Conservation (phyloP, 2,888 invertebrate species). For the Mycogona germanica region DNA sequence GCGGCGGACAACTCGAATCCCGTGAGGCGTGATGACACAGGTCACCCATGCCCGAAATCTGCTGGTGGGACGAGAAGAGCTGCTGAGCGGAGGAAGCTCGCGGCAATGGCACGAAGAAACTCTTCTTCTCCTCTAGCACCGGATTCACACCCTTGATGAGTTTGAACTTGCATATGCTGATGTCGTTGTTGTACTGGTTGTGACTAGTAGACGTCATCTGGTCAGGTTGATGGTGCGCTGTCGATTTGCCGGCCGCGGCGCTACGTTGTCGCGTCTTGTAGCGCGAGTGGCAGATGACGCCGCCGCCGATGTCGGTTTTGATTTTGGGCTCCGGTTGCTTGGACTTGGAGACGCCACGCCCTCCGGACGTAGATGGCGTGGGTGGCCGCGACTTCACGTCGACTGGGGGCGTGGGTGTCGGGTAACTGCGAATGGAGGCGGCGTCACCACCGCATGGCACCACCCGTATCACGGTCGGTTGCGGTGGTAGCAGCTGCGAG, state of each 20-base stretch:
- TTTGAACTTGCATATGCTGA: conserved; percentile 85
- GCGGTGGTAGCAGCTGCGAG: no score
- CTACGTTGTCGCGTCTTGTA: background rate
- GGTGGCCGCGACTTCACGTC: no score
- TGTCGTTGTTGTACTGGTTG: conserved; percentile 51
- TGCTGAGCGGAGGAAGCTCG: background rate
- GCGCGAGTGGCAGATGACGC: background rate
- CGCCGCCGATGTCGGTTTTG: background rate
- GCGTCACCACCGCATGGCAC: no score
- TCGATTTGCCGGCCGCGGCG: background rate
- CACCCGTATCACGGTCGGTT: no score
- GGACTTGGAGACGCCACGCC: background rate
- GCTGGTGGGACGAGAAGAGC: no score
- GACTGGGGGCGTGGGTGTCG: no score
- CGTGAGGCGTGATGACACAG: background rate
- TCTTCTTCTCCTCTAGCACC: conserved; percentile 78
- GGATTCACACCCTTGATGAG: conserved; percentile 86
- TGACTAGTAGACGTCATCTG: conserved; percentile 59
- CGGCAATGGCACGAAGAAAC: conserved; percentile 53
- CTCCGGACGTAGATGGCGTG: no score
- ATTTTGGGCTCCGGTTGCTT: conserved; percentile 3
- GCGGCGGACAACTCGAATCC: background rate
- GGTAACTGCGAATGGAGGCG: no score
- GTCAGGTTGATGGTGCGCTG: background rate
- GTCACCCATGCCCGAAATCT: background rate